Evolutionary conservation across 2,888 invertebrate genomes (phyloP).

Genomic region (Pimpla rufipes): DNA sequence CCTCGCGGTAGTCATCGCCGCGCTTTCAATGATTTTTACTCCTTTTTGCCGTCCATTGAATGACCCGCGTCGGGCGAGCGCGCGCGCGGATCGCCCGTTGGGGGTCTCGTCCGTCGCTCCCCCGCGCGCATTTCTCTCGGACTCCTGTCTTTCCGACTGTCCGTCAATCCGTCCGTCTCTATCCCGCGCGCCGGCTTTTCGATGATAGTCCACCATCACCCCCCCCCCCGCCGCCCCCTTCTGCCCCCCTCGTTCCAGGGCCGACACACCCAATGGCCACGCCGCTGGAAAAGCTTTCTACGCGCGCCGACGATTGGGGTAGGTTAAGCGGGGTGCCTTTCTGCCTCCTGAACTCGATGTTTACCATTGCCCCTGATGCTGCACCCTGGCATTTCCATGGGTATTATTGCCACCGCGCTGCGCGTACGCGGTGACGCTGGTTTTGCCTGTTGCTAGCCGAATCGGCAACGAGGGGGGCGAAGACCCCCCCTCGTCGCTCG

Average conservation of each 20-base stretch:
- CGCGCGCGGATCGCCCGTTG: slow-evolving; percentile 59
- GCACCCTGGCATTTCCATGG: slow-evolving; percentile 47
- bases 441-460: slow-evolving; percentile 55
- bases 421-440: slow-evolving; percentile 22
- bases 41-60: slow-evolving; percentile 83
- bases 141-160: slow-evolving; percentile 63
- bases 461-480: neutral
- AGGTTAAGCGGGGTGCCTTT: slow-evolving; percentile 79
- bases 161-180: slow-evolving; percentile 56
- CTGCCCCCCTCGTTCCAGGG: slow-evolving; percentile 60
- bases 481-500: neutral
- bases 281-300: slow-evolving; percentile 57
- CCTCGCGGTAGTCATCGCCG: slow-evolving; percentile 78
- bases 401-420: slow-evolving; percentile 48
- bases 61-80: slow-evolving; percentile 78
- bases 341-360: slow-evolving; percentile 72
- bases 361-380: slow-evolving; percentile 55
- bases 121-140: slow-evolving; percentile 58
- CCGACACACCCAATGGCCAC: slow-evolving; percentile 44
- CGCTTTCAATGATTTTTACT: slow-evolving; percentile 84
- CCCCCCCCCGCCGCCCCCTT: slow-evolving; percentile 30
- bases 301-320: slow-evolving; percentile 80
- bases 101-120: slow-evolving; percentile 73
- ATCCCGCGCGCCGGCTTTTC: slow-evolving; percentile 72
- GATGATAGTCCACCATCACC: slow-evolving; percentile 73